phyloP scores from a whole-genome alignment of 2,888 invertebrate genomes.

The Bimastos eiseni region DNA sequence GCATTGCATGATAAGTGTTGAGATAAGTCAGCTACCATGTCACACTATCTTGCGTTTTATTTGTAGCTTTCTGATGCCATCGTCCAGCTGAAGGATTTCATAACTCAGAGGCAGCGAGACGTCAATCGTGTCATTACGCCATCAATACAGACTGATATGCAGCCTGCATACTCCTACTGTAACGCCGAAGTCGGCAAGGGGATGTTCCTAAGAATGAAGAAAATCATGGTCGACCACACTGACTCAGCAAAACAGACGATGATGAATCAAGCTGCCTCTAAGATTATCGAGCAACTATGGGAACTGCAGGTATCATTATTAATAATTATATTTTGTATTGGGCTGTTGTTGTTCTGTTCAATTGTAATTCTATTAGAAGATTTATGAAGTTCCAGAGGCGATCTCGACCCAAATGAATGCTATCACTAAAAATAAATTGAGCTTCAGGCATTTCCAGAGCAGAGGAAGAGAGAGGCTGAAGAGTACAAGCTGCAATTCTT shows the following conservation, averaged over 20 bases:
- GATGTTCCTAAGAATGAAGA: slow-evolving; percentile 46
- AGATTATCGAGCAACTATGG: slow-evolving; percentile 43
- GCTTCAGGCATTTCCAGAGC: no score
- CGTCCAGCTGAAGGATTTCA: slow-evolving; percentile 44
- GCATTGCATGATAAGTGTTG: no score
- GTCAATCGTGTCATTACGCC: slow-evolving; percentile 49
- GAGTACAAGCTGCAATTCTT: no score
- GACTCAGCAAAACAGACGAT: slow-evolving; percentile 41
- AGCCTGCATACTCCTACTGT: slow-evolving; percentile 41
- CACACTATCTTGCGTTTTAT: background rate
- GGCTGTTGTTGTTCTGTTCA: background rate
- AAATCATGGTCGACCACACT: slow-evolving; percentile 43
- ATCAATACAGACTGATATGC: slow-evolving; percentile 46
- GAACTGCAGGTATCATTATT: slow-evolving; percentile 45
- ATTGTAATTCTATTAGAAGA: background rate
- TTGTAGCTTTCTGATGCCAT: slow-evolving; percentile 47
- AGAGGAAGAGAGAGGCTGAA: no score
- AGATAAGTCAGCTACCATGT: background rate
- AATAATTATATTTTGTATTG: no score
- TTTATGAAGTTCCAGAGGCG: no score
- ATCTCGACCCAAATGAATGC: no score
- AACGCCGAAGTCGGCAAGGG: slow-evolving; percentile 45
- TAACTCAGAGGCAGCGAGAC: slow-evolving; percentile 48
- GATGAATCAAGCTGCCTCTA: slow-evolving; percentile 47
- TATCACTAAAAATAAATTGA: no score